Evolutionary conservation across 1,140 invertebrate genomes (phyloP).

Genomic region (Trichoplusia ni): DNA sequence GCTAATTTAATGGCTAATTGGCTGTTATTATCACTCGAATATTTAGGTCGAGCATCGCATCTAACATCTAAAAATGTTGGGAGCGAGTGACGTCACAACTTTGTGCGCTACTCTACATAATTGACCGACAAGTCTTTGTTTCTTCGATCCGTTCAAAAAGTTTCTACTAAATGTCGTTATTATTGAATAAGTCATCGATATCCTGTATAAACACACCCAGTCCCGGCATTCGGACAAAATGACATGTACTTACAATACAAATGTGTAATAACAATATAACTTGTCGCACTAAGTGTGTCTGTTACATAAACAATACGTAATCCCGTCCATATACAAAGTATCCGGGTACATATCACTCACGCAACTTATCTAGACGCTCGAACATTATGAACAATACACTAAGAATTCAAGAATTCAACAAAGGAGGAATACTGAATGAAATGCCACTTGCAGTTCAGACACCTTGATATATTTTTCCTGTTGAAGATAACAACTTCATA

Average conservation of each 20-base stretch:
- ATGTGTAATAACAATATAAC: too few relatives aligned
- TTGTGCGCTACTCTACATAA: too few relatives aligned
- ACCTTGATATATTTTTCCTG: slow-evolving; percentile 32
- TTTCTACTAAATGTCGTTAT: too few relatives aligned
- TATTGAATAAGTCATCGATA: too few relatives aligned
- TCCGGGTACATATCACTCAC: slow-evolving; percentile 6
- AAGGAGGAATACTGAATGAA: slow-evolving; percentile 24
- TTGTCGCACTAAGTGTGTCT: not conserved
- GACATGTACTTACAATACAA: too few relatives aligned
- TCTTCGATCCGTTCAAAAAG: too few relatives aligned
- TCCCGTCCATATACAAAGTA: not conserved
- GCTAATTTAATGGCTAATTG: slow-evolving; percentile 30
- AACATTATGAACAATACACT: slow-evolving; percentile 21
- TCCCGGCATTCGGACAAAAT: too few relatives aligned
- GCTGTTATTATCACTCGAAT: slow-evolving; percentile 22
- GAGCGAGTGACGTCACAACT: too few relatives aligned
- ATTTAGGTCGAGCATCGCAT: slow-evolving; percentile 26
- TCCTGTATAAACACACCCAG: too few relatives aligned
- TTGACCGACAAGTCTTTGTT: too few relatives aligned
- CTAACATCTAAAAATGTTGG: too few relatives aligned
- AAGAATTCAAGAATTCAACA: slow-evolving; percentile 27
- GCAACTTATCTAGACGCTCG: not conserved
- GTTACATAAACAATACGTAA: slow-evolving; percentile 19
- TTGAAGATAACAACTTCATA: slow-evolving; percentile 30
- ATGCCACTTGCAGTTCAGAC: slow-evolving; percentile 25